Conservation (phyloP, 2,113 vertebrate species). For the Sander vitreus region DNA sequence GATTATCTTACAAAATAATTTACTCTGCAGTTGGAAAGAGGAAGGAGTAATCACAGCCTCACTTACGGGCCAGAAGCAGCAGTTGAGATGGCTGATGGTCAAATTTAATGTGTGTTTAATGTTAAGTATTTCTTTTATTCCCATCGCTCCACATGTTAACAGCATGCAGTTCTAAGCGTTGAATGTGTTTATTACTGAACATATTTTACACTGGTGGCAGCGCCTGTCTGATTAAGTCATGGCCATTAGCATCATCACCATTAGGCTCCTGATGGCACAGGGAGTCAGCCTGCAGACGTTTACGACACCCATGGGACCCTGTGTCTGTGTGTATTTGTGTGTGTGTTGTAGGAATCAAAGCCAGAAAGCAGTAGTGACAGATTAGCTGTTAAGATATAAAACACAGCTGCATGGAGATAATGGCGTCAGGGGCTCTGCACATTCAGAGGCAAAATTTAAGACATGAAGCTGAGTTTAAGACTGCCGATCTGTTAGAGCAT, state of each 20-base stretch:
- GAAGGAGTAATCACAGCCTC: conserved; percentile 55
- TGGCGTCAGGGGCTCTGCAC: neutral
- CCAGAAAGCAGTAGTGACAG: conserved; percentile 46
- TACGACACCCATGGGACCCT: conserved; percentile 66
- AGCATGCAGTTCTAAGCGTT: conserved; percentile 3
- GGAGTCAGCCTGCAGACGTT: conserved; percentile 48
- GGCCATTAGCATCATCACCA: conserved; percentile 72
- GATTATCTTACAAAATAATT: conserved; percentile 45
- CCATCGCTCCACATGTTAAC: conserved; percentile 60
- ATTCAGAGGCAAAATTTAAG: neutral
- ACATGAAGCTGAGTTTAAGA: neutral
- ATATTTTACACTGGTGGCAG: conserved; percentile 53
- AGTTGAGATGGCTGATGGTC: conserved; percentile 11
- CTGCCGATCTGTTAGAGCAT: neutral
- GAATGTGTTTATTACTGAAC: conserved; percentile 52
- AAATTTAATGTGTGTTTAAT: conserved; percentile 65
- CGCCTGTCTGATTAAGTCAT: conserved; percentile 70
- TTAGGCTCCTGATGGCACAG: conserved; percentile 63
- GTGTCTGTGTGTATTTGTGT: conserved; percentile 21
- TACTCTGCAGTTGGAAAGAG: conserved; percentile 84
- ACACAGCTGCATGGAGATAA: conserved; percentile 28
- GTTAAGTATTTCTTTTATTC: conserved; percentile 55
- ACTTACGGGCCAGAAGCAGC: conserved; percentile 18
- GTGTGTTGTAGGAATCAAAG: conserved; percentile 33
- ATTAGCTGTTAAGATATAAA: conserved; percentile 40